Base-by-base conservation (phyloP, 2,797 vertebrate genomes). In the Centroberyx gerrardi region DNA sequence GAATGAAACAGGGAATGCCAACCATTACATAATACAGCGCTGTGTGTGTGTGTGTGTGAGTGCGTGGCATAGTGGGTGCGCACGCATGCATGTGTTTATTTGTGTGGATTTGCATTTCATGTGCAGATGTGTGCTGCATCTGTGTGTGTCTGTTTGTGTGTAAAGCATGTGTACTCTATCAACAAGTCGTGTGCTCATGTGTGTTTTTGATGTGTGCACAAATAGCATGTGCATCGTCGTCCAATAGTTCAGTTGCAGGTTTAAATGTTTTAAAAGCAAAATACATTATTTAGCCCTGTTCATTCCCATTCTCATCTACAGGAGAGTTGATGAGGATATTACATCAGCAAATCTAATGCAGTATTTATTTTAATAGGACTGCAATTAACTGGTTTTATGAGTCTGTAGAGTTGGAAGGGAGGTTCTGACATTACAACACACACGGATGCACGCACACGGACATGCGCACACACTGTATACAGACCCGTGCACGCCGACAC, bases 1-100 rank as follows among this genome's bases (percentile, higher is more conserved):
- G 87, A 88, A 89, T 89, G 79, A 78, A 49, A 76, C 72, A 22
- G 46, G n/a, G 48, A 68, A 80, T 46, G 83, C 87, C 88, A 89
- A 49, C 68, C 73, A 69, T 91, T 86, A 74, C 87, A 73, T 90
- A 93, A 93, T 4, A n/a, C 54, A 52, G 68, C 74, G 48, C 36
- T 48, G 75, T 12, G 74, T 62, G 58, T 44, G 38, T 61, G 22
- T 42, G 29, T 81, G 29, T 53, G 82, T 44, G 10, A 62, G 63
- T 58, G 33, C 68, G 66, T 62, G 22, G 22, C 5, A 44, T 51
- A 33, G 29, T 58, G 55, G 5, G 18, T 15, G 13, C 14, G 18
- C 5, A 15, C 36, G 55, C 3, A 3, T 52, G 18, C 6, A n/a
- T 52, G 49, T 8, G 49, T 44, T 9, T 10, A 14, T 44, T 9